phyloP scores from a whole-genome alignment of 2,888 invertebrate species.

The Rhingia rostrata region DNA sequence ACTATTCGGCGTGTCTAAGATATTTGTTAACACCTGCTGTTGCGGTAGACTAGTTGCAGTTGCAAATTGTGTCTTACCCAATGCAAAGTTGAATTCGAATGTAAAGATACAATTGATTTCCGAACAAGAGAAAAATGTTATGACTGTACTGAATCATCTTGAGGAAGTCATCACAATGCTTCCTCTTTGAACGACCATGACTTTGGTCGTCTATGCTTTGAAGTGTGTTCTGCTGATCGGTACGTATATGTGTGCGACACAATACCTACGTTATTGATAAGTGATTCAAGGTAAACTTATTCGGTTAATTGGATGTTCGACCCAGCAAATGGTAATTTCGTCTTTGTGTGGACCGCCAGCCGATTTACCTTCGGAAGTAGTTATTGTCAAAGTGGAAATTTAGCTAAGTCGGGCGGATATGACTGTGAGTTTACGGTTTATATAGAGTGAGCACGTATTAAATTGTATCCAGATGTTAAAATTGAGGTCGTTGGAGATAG shows the following conservation, averaged over 20 bases:
- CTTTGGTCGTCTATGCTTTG: slow-evolving; percentile 56
- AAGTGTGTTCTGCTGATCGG: slow-evolving; percentile 32
- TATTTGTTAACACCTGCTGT: slow-evolving; percentile 63
- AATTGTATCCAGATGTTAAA: slow-evolving; percentile 5
- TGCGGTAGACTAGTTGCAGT: slow-evolving; percentile 39
- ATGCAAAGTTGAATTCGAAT: slow-evolving; percentile 7
- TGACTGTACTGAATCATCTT: slow-evolving; percentile 18
- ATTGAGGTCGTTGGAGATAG: slow-evolving; percentile 18
- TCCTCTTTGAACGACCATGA: slow-evolving; percentile 59
- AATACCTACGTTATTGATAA: slow-evolving; percentile 7
- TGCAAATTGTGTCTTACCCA: slow-evolving; percentile 2
- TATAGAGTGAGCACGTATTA: neutral
- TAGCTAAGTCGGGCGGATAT: neutral
- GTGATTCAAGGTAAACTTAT: slow-evolving; percentile 56
- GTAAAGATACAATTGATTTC: slow-evolving; percentile 26
- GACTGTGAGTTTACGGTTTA: neutral
- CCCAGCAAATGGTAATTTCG: slow-evolving; percentile 64
- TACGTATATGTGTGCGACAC: slow-evolving; percentile 19
- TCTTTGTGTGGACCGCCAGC: slow-evolving; percentile 5
- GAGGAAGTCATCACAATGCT: slow-evolving; percentile 19
- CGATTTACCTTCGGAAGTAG: slow-evolving; percentile 26
- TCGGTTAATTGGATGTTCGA: slow-evolving; percentile 57
- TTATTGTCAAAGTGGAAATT: slow-evolving; percentile 4
- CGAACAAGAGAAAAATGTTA: slow-evolving; percentile 4
- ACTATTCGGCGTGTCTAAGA: slow-evolving; percentile 1